Evolutionary conservation across 2,113 vertebrate species (phyloP).

Genomic region (Halichoeres trimaculatus): DNA sequence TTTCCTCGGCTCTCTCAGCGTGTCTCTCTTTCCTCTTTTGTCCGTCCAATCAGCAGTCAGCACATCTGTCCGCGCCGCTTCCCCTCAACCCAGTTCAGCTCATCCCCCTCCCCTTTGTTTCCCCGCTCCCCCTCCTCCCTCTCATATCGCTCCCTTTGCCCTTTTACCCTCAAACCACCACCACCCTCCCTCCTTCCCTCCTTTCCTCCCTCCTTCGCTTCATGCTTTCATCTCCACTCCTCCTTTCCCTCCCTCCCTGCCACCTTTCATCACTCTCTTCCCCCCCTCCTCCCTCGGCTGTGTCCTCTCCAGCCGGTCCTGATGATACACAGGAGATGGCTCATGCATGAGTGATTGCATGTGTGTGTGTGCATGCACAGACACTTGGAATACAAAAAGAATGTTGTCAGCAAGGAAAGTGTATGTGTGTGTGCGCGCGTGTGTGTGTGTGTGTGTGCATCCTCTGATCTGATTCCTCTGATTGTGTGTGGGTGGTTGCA

Average conservation of each 20-base stretch:
- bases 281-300: constrained; percentile 5
- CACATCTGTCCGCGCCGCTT: constrained; percentile 71
- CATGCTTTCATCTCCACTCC: constrained; percentile 68
- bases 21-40: constrained; percentile 41
- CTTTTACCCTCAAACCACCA: constrained; percentile 60
- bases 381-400: constrained; percentile 41
- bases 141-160: constrained; percentile 63
- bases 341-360: constrained; percentile 64
- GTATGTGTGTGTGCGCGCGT: neutral
- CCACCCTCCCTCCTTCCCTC: constrained; percentile 2
- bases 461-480: constrained; percentile 2
- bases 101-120: constrained; percentile 57
- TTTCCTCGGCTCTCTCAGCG: constrained; percentile 5
- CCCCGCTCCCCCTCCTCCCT: constrained; percentile 37
- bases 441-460: constrained; percentile 4
- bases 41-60: constrained; percentile 76
- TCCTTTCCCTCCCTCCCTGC: constrained; percentile 58
- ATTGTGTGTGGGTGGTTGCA: constrained; percentile 27
- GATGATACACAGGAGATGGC: constrained; percentile 67
- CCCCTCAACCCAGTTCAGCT: constrained; percentile 63
- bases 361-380: neutral
- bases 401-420: constrained; percentile 26
- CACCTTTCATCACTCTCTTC: constrained; percentile 67
- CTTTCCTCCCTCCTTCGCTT: neutral
- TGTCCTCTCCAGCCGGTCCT: constrained; percentile 56